phyloP scores from a whole-genome alignment of 2,888 invertebrate species.

The Eumerus sabulonum region DNA sequence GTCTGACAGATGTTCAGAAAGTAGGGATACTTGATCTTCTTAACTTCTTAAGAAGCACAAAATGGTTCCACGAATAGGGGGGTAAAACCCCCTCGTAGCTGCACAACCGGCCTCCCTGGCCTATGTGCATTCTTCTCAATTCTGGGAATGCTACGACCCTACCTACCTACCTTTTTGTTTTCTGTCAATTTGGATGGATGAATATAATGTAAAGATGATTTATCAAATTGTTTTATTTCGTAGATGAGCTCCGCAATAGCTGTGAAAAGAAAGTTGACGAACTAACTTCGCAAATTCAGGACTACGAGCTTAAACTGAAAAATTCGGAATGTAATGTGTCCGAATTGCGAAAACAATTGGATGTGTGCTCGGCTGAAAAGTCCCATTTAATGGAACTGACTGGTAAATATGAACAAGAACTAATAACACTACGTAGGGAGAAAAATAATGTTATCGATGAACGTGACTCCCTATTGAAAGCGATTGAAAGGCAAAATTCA shows the following conservation, averaged over 20 bases:
- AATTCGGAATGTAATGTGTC: slow-evolving; percentile 82
- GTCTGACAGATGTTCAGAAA: too few relatives aligned
- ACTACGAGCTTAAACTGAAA: slow-evolving; percentile 82
- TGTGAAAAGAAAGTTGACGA: slow-evolving; percentile 81
- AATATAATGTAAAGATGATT: not conserved
- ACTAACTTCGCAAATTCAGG: slow-evolving; percentile 83
- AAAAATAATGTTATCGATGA: slow-evolving; percentile 87
- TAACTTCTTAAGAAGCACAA: too few relatives aligned
- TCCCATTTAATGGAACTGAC: slow-evolving; percentile 83
- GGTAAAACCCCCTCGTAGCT: too few relatives aligned
- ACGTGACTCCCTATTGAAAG: slow-evolving; percentile 85
- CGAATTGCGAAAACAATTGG: slow-evolving; percentile 84
- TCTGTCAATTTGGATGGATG: too few relatives aligned
- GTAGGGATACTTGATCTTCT: too few relatives aligned
- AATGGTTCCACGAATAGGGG: too few relatives aligned
- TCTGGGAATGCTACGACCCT: too few relatives aligned
- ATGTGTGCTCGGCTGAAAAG: slow-evolving; percentile 83
- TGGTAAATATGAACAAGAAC: slow-evolving; percentile 83
- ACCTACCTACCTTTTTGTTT: too few relatives aligned
- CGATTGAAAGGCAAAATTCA: slow-evolving; percentile 85
- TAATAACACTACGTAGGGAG: slow-evolving; percentile 84
- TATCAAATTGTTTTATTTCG: slow-evolving; percentile 3
- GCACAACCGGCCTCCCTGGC: too few relatives aligned
- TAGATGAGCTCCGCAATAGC: slow-evolving; percentile 82
- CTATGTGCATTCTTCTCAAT: too few relatives aligned